Conservation (phyloP, 2,113 vertebrate species). For the Elaphurus davidianus region DNA sequence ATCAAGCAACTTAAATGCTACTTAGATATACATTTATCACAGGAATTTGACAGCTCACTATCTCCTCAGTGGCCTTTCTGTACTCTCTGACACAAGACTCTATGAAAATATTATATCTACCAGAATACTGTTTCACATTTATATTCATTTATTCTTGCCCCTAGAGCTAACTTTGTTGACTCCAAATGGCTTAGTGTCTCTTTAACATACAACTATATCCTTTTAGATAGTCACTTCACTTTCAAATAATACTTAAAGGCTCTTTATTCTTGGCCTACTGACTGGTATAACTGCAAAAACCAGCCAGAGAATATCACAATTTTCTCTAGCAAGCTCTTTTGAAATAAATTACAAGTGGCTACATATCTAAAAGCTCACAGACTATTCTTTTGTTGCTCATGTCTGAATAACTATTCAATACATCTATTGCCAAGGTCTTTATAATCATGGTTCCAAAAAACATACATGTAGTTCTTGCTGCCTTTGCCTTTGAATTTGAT, state of each 20-base stretch:
- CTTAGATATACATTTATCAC: constrained; percentile 17
- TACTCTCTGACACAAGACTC: not conserved
- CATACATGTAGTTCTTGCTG: not conserved
- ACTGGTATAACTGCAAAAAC: constrained; percentile 25
- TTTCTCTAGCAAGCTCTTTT: not conserved
- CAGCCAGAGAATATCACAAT: constrained; percentile 39
- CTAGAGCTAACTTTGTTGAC: constrained; percentile 47
- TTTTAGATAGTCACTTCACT: constrained; percentile 49
- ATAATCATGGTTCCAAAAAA: constrained; percentile 9
- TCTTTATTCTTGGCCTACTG: constrained; percentile 50
- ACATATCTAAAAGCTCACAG: constrained; percentile 1
- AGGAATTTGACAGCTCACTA: constrained; percentile 26
- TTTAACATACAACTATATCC: constrained; percentile 56
- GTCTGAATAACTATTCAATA: not conserved
- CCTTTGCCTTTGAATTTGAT: constrained; percentile 32
- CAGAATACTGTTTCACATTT: constrained; percentile 36
- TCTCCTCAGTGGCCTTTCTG: constrained; percentile 14
- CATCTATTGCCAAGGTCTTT: constrained; percentile 13
- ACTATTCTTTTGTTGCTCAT: constrained; percentile 32
- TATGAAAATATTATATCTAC: not conserved
- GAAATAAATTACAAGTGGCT: constrained; percentile 43
- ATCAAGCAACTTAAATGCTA: constrained; percentile 12
- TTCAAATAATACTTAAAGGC: constrained; percentile 50
- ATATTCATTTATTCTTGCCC: constrained; percentile 52
- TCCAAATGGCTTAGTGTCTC: constrained; percentile 39